Conservation (phyloP, 2,113 vertebrate genomes). For the Tursiops truncatus region DNA sequence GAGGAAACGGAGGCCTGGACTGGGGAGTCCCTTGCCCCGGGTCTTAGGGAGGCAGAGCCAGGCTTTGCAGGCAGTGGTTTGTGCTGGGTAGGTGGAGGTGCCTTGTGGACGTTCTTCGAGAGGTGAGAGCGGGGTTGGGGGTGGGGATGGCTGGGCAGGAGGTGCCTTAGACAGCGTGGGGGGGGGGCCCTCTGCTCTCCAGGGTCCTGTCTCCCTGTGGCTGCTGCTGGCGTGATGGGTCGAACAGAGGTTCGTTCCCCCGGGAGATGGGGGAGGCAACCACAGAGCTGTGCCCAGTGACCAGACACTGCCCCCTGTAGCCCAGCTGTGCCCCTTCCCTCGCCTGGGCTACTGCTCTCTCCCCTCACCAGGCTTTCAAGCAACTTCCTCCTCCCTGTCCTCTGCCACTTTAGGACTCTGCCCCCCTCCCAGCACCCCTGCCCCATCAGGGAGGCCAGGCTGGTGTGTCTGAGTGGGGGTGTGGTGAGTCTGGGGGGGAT, state of each 20-base stretch:
- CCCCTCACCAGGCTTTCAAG: not conserved
- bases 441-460: not conserved
- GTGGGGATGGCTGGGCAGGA: not conserved
- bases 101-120: not conserved
- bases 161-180: not conserved
- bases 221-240: not conserved
- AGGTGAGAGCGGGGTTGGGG: accelerated
- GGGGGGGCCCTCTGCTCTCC: too few species aligned
- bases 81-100: too few species aligned
- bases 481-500: too few species aligned
- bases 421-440: not conserved
- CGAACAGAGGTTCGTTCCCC: not conserved
- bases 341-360: not conserved
- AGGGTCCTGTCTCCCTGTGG: not conserved
- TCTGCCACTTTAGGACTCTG: not conserved
- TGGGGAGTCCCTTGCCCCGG: accelerated
- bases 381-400: not conserved
- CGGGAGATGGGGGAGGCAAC: not conserved
- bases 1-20: not conserved
- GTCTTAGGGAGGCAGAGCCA: not conserved
- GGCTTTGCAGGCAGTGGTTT: not conserved
- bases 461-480: accelerated
- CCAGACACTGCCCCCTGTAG: not conserved
- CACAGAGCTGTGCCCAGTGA: accelerated
- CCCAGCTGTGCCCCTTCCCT: not conserved